Conservation (phyloP, 2,797 vertebrate genomes). For the Neosilurus mollespiculum region DNA sequence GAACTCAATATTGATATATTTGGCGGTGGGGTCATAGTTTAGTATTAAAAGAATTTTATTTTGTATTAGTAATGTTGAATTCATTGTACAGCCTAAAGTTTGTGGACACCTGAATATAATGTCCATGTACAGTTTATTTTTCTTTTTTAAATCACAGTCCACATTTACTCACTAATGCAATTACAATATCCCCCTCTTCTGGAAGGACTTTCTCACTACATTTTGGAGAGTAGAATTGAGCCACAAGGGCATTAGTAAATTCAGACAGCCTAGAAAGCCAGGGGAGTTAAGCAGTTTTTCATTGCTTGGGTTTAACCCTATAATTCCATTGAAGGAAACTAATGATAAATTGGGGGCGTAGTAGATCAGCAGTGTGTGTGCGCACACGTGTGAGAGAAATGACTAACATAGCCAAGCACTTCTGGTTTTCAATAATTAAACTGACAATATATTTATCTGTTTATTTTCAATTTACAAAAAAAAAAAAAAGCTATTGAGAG, state of each 20-base stretch:
- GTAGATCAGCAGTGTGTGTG: no score
- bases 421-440: background rate
- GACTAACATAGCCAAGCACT: background rate
- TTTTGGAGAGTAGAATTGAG: background rate
- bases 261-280: no score
- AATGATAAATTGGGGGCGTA: no score
- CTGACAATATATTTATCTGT: slow-evolving; percentile 46
- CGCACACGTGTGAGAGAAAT: no score
- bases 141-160: background rate
- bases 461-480: slow-evolving; percentile 62
- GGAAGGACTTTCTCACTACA: background rate
- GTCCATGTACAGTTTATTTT: no score
- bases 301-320: no score
- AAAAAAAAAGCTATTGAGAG: slow-evolving; percentile 48
- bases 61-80: background rate
- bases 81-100: background rate
- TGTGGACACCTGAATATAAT: background rate
- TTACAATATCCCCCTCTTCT: background rate
- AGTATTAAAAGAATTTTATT: background rate
- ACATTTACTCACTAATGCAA: background rate
- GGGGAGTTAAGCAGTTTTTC: no score
- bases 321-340: no score
- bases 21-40: no score
- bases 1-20: background rate
- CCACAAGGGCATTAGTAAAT: background rate